Evolutionary conservation across 2,888 invertebrate genomes (phyloP).

Genomic region (Myopa testacea): DNA sequence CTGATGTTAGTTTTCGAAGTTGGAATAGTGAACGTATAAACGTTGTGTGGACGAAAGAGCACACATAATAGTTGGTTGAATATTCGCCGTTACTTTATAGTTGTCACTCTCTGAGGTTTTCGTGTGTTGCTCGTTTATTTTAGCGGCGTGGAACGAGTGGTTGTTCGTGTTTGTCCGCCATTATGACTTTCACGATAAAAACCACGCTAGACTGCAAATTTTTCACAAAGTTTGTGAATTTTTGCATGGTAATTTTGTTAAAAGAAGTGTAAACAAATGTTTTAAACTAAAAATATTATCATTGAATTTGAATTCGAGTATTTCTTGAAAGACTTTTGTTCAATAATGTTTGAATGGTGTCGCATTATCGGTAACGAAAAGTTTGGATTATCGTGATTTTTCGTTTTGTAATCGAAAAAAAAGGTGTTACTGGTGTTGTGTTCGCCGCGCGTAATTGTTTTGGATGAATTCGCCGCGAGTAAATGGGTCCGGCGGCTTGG

Average conservation of each 20-base stretch:
- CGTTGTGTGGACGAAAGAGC: background rate
- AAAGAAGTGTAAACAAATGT: background rate
- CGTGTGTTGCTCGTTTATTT: constrained; percentile 12
- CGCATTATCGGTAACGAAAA: background rate
- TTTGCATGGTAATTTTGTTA: constrained; percentile 1
- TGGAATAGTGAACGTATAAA: background rate
- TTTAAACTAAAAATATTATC: background rate
- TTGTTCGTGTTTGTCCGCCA: constrained; percentile 72
- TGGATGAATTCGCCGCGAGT: constrained; percentile 54
- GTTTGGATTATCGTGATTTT: constrained; percentile 1
- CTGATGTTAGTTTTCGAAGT: background rate
- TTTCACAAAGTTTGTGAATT: constrained; percentile 50
- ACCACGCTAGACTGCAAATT: constrained; percentile 64
- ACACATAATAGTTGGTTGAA: too few species aligned
- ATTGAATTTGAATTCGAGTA: background rate
- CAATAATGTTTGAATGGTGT: background rate
- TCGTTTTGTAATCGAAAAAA: background rate
- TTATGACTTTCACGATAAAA: constrained; percentile 76
- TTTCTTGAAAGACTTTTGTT: background rate
- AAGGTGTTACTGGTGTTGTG: constrained; percentile 18
- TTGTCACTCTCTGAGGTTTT: constrained; percentile 18
- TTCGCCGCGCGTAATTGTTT: constrained; percentile 51
- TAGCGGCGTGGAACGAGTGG: constrained; percentile 35
- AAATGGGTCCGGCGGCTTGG: background rate
- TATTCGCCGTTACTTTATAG: background rate